These are phyloP conservation scores for Sternarchorhynchus goeldii DNA, from an alignment of 2,797 vertebrate species.

Conservation along the genomic window DNA sequence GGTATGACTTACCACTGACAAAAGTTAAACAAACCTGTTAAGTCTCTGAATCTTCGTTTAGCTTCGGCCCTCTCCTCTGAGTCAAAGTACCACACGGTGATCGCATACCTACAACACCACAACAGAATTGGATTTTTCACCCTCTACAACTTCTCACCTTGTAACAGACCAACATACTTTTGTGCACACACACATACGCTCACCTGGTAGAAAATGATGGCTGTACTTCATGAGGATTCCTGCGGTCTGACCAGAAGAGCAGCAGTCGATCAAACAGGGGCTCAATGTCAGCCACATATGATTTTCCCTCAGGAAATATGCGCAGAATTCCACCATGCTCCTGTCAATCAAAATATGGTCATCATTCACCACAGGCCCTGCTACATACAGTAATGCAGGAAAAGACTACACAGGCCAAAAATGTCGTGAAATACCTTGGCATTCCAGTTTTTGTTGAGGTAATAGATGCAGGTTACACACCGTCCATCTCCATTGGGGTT, in stretches of 20 bases:
- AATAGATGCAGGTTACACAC: constrained; percentile 96
- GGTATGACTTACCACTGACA: neutral
- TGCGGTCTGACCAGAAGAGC: constrained; percentile 95
- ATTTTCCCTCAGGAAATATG: constrained; percentile 91
- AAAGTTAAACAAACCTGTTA: constrained; percentile 71
- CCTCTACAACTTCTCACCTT: neutral
- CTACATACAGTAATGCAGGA: neutral
- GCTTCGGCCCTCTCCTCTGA: constrained; percentile 92
- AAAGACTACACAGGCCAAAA: neutral
- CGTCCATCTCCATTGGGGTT: constrained; percentile 92
- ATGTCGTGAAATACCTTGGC: constrained; percentile 61
- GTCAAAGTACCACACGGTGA: constrained; percentile 98
- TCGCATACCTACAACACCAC: constrained; percentile 82
- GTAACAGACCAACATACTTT: neutral
- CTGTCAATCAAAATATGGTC: constrained; percentile 61
- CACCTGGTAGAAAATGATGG: constrained; percentile 90
- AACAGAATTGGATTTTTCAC: neutral
- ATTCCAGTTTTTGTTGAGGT: constrained; percentile 95
- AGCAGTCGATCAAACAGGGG: constrained; percentile 92
- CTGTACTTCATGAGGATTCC: constrained; percentile 95
- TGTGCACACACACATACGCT: neutral
- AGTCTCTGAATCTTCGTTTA: constrained; percentile 85
- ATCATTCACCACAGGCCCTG: constrained; percentile 1
- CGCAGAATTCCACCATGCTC: constrained; percentile 88
- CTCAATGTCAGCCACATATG: constrained; percentile 86